Conservation (phyloP, 2,797 vertebrate species). For the Spea hammondii region DNA sequence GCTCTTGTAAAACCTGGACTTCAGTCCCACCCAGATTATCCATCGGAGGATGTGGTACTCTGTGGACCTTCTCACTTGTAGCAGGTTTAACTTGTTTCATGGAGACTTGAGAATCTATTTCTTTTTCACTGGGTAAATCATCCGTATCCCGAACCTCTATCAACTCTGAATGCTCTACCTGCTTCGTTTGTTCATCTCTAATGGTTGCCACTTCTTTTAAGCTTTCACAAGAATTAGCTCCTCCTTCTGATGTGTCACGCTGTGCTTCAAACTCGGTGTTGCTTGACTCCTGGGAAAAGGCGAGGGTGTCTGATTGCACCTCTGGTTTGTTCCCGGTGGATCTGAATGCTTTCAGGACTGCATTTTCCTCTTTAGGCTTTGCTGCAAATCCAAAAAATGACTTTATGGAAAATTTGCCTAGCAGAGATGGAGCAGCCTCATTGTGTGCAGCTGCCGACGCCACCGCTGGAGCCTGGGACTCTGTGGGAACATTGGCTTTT, state of each 20-base stretch:
- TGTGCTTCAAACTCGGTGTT: slow-evolving; percentile 1
- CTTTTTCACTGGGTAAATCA: slow-evolving; percentile 16
- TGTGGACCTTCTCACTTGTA: not conserved
- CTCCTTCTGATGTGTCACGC: not conserved
- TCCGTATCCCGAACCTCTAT: not conserved
- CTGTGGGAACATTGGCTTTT: not conserved
- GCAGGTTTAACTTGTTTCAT: slow-evolving; percentile 10
- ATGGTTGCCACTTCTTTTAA: not conserved
- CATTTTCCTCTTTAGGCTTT: slow-evolving; percentile 57
- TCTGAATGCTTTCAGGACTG: slow-evolving; percentile 76
- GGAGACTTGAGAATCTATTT: slow-evolving; percentile 25
- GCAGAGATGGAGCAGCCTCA: slow-evolving; percentile 58
- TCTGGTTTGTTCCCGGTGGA: slow-evolving; percentile 47
- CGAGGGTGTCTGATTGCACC: slow-evolving; percentile 14
- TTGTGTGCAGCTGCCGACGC: not conserved
- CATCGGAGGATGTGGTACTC: slow-evolving; percentile 20
- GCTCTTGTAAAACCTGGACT: slow-evolving; percentile 37
- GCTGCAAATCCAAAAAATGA: slow-evolving; percentile 67
- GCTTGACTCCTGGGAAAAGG: slow-evolving; percentile 38
- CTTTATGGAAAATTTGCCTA: slow-evolving; percentile 71
- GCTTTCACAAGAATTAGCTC: not conserved
- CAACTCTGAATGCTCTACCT: not conserved
- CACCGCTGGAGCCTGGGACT: not conserved
- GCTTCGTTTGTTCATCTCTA: slow-evolving; percentile 15
- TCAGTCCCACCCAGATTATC: slow-evolving; percentile 35